Evolutionary conservation across 2,888 invertebrate genomes (phyloP).

Genomic region (Andrena chrysosceles): DNA sequence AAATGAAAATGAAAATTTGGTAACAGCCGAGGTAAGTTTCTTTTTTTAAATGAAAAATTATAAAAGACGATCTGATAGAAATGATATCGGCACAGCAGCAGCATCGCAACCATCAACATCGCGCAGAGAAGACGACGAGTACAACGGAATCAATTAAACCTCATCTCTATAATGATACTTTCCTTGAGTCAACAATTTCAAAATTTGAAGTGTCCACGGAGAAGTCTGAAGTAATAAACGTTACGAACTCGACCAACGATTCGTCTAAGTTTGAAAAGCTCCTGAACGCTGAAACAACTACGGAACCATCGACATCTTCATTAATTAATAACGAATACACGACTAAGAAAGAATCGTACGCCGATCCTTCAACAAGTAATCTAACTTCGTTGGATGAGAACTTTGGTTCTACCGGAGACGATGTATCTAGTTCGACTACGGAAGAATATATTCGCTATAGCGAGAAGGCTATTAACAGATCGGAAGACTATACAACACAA

Average conservation of each 20-base stretch:
- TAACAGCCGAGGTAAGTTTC: slow-evolving; percentile 28
- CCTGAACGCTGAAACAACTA: background rate
- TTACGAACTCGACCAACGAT: background rate
- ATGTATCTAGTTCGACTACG: background rate
- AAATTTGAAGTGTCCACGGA: background rate
- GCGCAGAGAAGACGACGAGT: background rate
- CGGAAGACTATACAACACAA: background rate
- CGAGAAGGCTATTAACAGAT: too few species aligned
- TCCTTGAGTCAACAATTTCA: background rate
- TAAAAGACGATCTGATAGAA: background rate
- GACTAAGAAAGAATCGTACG: background rate
- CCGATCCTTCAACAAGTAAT: background rate
- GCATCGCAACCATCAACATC: background rate
- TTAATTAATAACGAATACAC: background rate
- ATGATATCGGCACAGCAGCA: slow-evolving; percentile 9
- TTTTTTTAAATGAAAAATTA: background rate
- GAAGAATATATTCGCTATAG: background rate
- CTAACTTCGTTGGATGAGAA: background rate
- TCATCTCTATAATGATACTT: background rate
- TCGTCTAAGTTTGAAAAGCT: background rate
- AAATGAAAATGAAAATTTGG: background rate
- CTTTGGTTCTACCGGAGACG: background rate
- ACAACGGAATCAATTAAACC: background rate
- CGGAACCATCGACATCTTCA: background rate
- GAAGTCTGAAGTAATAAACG: background rate